Evolutionary conservation across 2,888 invertebrate genomes (phyloP).

Genomic region (Antitype chi): DNA sequence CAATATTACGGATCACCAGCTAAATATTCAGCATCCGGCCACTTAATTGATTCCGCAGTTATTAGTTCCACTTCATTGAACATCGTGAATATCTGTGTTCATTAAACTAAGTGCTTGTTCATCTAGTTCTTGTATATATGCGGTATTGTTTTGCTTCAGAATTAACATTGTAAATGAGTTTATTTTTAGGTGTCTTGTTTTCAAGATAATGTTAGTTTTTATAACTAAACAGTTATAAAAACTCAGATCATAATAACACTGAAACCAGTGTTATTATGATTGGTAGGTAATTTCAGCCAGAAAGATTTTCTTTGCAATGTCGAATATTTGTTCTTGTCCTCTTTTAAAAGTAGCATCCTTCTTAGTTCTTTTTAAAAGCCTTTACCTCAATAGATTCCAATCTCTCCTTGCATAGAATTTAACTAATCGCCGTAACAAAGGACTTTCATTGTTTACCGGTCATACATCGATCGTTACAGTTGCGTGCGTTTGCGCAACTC

Average conservation of each 20-base stretch:
- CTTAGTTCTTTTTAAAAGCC: constrained; percentile 28
- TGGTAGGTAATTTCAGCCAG: not conserved
- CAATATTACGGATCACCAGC: constrained; percentile 23
- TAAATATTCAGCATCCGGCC: constrained; percentile 51
- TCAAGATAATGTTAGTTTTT: constrained; percentile 10
- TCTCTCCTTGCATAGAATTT: constrained; percentile 60
- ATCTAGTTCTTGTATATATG: constrained; percentile 44
- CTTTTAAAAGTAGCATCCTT: constrained; percentile 11
- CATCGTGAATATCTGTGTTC: constrained; percentile 56
- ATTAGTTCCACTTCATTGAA: constrained; percentile 57
- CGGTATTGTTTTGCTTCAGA: constrained; percentile 39
- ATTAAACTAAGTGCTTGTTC: constrained; percentile 50
- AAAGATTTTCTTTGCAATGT: constrained; percentile 10
- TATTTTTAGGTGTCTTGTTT: constrained; percentile 22
- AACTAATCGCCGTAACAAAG: constrained; percentile 56
- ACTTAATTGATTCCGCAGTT: constrained; percentile 59
- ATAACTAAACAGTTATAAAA: too few relatives aligned
- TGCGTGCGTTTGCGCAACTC: constrained; percentile 80
- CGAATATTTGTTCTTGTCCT: not conserved
- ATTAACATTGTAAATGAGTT: constrained; percentile 60
- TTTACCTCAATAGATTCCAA: constrained; percentile 56
- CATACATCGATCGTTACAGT: constrained; percentile 73
- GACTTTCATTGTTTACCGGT: constrained; percentile 66
- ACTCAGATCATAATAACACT: too few relatives aligned
- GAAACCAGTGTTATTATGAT: not conserved